Conservation (phyloP, 2,113 vertebrate genomes). For the Psittacus erithacus region DNA sequence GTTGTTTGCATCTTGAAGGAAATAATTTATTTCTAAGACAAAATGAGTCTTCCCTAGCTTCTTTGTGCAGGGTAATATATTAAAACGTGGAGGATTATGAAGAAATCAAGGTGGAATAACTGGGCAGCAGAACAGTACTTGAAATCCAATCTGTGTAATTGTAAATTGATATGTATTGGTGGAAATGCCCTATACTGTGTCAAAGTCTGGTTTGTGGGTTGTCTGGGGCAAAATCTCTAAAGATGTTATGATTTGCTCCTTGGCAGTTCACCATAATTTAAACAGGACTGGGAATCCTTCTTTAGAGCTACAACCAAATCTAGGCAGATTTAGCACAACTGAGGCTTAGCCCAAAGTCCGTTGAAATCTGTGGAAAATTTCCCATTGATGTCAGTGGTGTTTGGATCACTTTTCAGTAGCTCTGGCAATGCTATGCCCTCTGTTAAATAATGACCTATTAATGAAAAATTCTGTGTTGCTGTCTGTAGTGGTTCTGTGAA, state of each 20-base stretch:
- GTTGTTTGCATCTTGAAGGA: slow-evolving; percentile 29
- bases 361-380: background rate
- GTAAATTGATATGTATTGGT: background rate
- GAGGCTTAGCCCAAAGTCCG: background rate
- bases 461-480: background rate
- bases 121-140: background rate
- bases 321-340: background rate
- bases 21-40: slow-evolving; percentile 49
- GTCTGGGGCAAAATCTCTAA: background rate
- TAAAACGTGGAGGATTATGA: background rate
- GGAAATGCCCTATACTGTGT: background rate
- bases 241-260: background rate
- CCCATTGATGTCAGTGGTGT: background rate
- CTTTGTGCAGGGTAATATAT: background rate
- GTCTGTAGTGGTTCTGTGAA: background rate
- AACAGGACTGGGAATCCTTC: background rate
- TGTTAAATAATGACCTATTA: background rate
- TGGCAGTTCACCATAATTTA: background rate
- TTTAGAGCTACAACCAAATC: background rate
- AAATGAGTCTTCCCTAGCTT: background rate
- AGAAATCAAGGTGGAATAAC: background rate
- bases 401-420: background rate
- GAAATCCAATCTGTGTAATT: background rate
- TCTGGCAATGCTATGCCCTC: background rate
- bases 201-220: background rate